Evolutionary conservation across 37 sponge, comb jelly and placozoan species (phyloP).

Genomic region (Tethya wilhelma): DNA sequence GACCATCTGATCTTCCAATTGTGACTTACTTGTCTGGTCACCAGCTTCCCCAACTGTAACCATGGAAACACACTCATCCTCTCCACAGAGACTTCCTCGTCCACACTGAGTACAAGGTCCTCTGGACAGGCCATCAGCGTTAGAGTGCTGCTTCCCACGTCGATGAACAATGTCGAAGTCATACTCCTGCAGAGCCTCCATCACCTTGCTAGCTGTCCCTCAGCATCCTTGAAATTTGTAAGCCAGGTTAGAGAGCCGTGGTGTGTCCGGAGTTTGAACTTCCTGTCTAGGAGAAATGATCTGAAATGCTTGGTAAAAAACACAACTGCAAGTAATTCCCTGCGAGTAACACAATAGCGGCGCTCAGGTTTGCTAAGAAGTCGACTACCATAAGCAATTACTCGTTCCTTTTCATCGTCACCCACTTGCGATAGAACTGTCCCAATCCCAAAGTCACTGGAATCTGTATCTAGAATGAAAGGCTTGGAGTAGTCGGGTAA

Average conservation of each 20-base stretch:
- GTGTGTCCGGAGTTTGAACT: constrained; percentile 14
- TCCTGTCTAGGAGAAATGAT: constrained; percentile 4
- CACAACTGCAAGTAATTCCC: constrained; percentile 36
- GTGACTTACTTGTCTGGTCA: not conserved
- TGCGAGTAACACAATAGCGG: constrained; percentile 31
- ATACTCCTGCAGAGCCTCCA: constrained; percentile 28
- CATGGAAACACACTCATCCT: too few relatives aligned
- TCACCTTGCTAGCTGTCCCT: constrained; percentile 40
- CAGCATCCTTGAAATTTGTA: constrained; percentile 33
- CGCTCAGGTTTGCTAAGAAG: constrained; percentile 27
- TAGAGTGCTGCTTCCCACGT: not conserved
- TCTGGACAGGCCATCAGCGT: constrained; percentile 23
- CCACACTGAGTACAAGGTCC: constrained; percentile 14
- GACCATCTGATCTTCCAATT: not conserved
- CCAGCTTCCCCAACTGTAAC: too few relatives aligned
- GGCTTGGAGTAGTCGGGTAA: not conserved
- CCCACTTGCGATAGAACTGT: not conserved
- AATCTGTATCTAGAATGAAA: not conserved
- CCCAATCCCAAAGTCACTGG: not conserved
- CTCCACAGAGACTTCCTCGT: too few relatives aligned
- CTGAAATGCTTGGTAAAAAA: constrained; percentile 15
- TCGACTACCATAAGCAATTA: too few relatives aligned
- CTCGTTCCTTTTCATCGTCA: constrained; percentile 36
- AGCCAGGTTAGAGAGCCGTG: constrained; percentile 39
- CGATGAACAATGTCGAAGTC: constrained; percentile 22